Evolutionary conservation across 2,888 invertebrate genomes (phyloP).

Genomic region (Disparrhopalites patrizii): DNA sequence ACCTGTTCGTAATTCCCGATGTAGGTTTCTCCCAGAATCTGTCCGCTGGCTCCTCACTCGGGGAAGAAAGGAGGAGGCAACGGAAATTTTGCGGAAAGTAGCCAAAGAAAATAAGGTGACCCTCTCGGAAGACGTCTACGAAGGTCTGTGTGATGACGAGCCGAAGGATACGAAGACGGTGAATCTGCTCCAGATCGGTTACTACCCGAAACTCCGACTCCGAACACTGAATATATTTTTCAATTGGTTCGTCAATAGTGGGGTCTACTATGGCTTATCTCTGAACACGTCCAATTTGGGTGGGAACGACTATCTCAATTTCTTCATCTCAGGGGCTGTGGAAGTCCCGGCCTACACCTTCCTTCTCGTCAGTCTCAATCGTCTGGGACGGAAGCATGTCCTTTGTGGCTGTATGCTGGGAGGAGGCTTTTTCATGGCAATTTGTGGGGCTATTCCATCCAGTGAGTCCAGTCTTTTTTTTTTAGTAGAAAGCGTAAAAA

Average conservation of each 20-base stretch:
- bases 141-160: slow-evolving; percentile 39
- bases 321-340: slow-evolving; percentile 68
- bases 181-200: slow-evolving; percentile 52
- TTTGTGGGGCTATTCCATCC: slow-evolving; percentile 42
- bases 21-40: slow-evolving; percentile 67
- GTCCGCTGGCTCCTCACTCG: slow-evolving; percentile 67
- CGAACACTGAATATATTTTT: slow-evolving; percentile 60
- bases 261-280: slow-evolving; percentile 72
- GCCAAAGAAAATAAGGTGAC: slow-evolving; percentile 63
- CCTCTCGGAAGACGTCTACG: slow-evolving; percentile 58
- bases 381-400: slow-evolving; percentile 65
- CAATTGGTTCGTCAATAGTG: slow-evolving; percentile 73
- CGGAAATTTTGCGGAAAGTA: slow-evolving; percentile 60
- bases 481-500: no score
- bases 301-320: slow-evolving; percentile 69
- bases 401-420: slow-evolving; percentile 63
- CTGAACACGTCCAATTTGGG: slow-evolving; percentile 70
- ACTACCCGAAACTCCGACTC: slow-evolving; percentile 59
- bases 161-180: slow-evolving; percentile 21
- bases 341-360: slow-evolving; percentile 70
- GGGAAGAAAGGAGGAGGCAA: slow-evolving; percentile 61
- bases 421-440: slow-evolving; percentile 41
- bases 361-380: slow-evolving; percentile 63
- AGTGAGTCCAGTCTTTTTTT: slow-evolving; percentile 20
- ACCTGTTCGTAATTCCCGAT: neutral